Evolutionary conservation across 2,888 invertebrate species (phyloP).

Genomic region (Drosophila falleni): DNA sequence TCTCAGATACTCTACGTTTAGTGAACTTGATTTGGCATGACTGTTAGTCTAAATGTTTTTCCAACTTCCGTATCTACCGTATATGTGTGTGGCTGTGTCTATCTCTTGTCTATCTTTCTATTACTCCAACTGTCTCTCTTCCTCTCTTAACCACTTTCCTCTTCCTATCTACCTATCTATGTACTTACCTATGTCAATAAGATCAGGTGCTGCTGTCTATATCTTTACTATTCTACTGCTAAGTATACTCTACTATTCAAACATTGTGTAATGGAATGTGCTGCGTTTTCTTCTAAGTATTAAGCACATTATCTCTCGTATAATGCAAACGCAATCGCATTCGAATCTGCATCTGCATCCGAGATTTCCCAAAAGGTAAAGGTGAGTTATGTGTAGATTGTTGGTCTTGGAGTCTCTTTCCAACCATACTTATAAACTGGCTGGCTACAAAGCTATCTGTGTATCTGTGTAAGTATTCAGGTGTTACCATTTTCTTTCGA

Average conservation of each 20-base stretch:
- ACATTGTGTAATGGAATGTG: conserved; percentile 67
- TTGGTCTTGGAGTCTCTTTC: conserved; percentile 18
- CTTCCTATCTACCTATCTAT: conserved; percentile 18
- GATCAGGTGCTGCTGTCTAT: conserved; percentile 51
- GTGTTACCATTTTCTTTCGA: conserved; percentile 27
- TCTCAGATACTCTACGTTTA: conserved; percentile 60
- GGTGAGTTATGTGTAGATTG: conserved; percentile 49
- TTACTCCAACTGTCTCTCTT: conserved; percentile 26
- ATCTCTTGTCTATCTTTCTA: conserved; percentile 41
- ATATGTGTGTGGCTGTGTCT: conserved; percentile 60
- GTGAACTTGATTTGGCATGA: conserved; percentile 74
- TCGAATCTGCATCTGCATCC: conserved; percentile 43
- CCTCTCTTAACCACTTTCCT: conserved; percentile 28
- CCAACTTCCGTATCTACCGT: conserved; percentile 45
- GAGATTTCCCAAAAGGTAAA: conserved; percentile 28
- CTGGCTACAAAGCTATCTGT: neutral
- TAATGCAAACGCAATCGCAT: conserved; percentile 42
- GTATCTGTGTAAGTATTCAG: conserved; percentile 44
- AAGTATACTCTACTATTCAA: conserved; percentile 25
- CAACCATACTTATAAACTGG: neutral
- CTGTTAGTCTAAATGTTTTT: conserved; percentile 75
- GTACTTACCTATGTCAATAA: conserved; percentile 28
- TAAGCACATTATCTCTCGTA: conserved; percentile 47
- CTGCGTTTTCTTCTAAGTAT: conserved; percentile 64
- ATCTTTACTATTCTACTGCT: conserved; percentile 38